phyloP scores from a whole-genome alignment of 2,888 invertebrate species.

The Schrankia costaestrigalis region DNA sequence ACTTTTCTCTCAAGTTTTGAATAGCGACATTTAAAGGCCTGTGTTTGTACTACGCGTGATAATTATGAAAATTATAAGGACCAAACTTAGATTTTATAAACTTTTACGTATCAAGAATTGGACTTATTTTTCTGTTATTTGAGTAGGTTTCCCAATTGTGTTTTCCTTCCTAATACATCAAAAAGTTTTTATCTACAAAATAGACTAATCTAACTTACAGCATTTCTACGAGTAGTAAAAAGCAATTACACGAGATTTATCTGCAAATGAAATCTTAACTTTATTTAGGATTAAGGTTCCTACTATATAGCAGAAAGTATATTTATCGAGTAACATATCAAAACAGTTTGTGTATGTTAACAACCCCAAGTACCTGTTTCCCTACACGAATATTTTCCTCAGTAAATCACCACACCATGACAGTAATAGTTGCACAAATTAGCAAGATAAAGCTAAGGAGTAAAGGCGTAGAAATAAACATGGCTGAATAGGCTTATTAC shows the following conservation, averaged over 20 bases:
- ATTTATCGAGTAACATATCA: too few species aligned
- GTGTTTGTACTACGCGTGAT: conserved; percentile 5
- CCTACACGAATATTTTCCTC: conserved; percentile 24
- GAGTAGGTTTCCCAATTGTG: background rate
- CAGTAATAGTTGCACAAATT: conserved; percentile 29
- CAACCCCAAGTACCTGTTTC: conserved; percentile 13
- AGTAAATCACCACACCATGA: conserved; percentile 26
- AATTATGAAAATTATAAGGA: conserved; percentile 2
- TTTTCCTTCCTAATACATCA: conserved; percentile 1
- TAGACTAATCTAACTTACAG: conserved; percentile 20
- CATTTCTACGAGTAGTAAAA: conserved; percentile 18
- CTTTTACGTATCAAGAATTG: background rate
- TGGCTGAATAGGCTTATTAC: conserved; percentile 19
- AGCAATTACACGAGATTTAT: conserved; percentile 17
- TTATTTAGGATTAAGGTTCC: too few species aligned
- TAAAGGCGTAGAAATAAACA: conserved; percentile 23
- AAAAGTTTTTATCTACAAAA: conserved; percentile 15
- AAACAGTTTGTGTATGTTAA: too few species aligned
- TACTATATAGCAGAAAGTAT: too few species aligned
- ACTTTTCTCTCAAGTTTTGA: conserved; percentile 16
- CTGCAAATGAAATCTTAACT: conserved; percentile 15
- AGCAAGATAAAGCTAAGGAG: conserved; percentile 22
- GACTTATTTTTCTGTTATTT: background rate
- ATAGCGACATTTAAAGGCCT: conserved; percentile 18
- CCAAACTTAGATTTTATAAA: background rate